These are phyloP conservation scores for Pinctada fucata DNA, from an alignment of 2,888 invertebrate species.

Conservation along the genomic window DNA sequence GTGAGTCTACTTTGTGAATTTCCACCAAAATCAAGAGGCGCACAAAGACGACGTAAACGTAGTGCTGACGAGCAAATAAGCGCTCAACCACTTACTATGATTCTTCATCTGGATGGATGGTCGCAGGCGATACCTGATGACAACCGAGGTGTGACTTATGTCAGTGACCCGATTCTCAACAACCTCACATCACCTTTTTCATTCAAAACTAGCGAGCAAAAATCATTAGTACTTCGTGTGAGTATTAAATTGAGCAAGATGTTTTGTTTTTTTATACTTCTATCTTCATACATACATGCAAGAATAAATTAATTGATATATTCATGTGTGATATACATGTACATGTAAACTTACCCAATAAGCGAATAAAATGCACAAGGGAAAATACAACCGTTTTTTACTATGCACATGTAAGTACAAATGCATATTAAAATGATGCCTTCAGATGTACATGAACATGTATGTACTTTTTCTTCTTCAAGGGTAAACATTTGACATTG, in stretches of 20 bases:
- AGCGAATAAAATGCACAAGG: too few relatives aligned
- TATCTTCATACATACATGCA: too few relatives aligned
- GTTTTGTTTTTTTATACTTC: too few relatives aligned
- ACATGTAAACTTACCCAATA: too few relatives aligned
- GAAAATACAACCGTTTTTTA: too few relatives aligned
- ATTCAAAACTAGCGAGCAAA: neutral
- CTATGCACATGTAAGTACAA: too few relatives aligned
- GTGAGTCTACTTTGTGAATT: neutral
- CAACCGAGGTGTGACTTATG: neutral
- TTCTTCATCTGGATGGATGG: neutral
- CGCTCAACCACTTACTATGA: neutral
- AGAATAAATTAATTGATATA: too few relatives aligned
- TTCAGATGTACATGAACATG: too few relatives aligned
- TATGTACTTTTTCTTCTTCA: neutral
- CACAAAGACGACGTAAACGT: neutral
- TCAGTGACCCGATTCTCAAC: neutral
- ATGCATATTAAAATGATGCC: too few relatives aligned
- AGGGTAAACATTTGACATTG: neutral
- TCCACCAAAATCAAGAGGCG: neutral
- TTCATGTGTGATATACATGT: too few relatives aligned
- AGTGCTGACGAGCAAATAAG: neutral
- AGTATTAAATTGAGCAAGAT: neutral
- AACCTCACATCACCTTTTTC: neutral
- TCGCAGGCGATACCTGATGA: neutral
- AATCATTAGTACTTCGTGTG: neutral